phyloP scores from a whole-genome alignment of 2,113 vertebrate species.

The Caranx melampygus region DNA sequence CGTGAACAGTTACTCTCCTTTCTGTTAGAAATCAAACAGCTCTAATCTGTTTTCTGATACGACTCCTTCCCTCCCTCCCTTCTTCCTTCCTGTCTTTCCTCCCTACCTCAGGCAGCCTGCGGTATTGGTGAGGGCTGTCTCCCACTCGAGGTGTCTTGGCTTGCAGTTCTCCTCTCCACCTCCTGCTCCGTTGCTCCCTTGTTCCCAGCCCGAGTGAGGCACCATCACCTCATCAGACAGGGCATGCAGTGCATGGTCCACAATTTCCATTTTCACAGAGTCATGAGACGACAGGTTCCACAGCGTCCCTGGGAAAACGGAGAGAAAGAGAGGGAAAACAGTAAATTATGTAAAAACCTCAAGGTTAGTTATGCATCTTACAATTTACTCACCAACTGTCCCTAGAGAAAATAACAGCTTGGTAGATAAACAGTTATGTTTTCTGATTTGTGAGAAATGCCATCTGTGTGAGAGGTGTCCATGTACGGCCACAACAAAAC shows the following conservation, averaged over 20 bases:
- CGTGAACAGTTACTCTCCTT: neutral
- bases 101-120: slow-evolving; percentile 94
- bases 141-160: slow-evolving; percentile 94
- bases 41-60: neutral
- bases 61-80: neutral
- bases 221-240: slow-evolving; percentile 94
- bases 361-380: neutral
- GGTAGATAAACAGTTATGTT: neutral
- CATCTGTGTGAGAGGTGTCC: too few relatives aligned
- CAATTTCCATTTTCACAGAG: slow-evolving; percentile 98
- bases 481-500: too few relatives aligned
- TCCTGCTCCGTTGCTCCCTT: slow-evolving; percentile 76
- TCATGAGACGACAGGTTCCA: slow-evolving; percentile 98
- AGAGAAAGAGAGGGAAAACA: neutral
- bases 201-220: slow-evolving; percentile 93
- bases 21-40: neutral
- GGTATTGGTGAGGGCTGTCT: slow-evolving; percentile 93
- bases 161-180: slow-evolving; percentile 90
- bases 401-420: neutral
- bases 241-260: slow-evolving; percentile 93
- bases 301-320: slow-evolving; percentile 86
- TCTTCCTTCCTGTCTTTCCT: neutral
- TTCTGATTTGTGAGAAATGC: neutral
- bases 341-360: neutral
- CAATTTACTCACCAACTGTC: neutral